These are phyloP conservation scores for Tenualosa ilisha DNA, from an alignment of 2,797 vertebrate species.

Conservation along the genomic window DNA sequence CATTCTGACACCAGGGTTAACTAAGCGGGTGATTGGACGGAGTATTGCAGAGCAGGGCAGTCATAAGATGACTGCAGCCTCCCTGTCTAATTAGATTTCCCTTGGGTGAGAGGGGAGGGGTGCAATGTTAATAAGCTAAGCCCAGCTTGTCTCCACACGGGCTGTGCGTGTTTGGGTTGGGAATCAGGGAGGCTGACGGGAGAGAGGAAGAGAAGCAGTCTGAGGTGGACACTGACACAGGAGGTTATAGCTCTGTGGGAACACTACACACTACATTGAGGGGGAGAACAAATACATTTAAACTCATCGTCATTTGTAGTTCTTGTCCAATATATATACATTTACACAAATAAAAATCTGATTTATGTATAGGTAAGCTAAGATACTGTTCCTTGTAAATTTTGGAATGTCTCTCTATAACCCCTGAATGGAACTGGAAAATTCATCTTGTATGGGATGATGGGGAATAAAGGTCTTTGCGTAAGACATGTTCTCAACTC, in stretches of 20 bases:
- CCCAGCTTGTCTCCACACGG: conserved; percentile 42
- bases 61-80: conserved; percentile 61
- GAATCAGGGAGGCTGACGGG: conserved; percentile 40
- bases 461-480: no score
- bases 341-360: no score
- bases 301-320: no score
- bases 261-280: neutral
- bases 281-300: no score
- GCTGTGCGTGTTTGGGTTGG: conserved; percentile 47
- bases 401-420: no score
- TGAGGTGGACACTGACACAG: neutral
- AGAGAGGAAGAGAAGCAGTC: neutral
- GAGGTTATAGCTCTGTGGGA: neutral
- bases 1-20: conserved; percentile 35
- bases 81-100: conserved; percentile 65
- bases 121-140: conserved; percentile 55
- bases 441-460: no score
- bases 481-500: no score
- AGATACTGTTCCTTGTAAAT: no score
- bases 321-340: no score
- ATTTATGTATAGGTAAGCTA: no score
- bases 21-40: conserved; percentile 35
- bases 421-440: no score
- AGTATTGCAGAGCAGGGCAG: conserved; percentile 46
- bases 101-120: conserved; percentile 48